Evolutionary conservation across 2,888 invertebrate genomes (phyloP), one percentile per base, ranked within the genome.

Genomic region (Elysia crispata): DNA sequence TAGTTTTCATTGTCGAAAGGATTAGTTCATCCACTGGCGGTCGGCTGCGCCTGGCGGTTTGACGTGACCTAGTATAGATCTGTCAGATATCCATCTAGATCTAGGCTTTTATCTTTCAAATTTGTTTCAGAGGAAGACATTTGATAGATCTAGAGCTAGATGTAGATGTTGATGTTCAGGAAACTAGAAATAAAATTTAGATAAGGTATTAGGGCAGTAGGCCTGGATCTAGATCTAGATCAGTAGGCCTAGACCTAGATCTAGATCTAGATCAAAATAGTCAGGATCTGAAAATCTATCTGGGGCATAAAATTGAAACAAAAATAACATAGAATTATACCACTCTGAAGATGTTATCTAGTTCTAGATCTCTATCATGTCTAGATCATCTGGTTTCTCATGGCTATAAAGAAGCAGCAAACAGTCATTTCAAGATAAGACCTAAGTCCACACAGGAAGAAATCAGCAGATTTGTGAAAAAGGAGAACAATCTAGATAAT

Each of bases 1-100:
- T 54, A 54, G 54, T 54, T 54, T 54, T 54, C 54, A 54, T 54
- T 54, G 54, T 54, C 54, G 54, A 54, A 54, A 54, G 54, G 54
- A 54, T 54, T 54, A 54, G 54, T 54, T 54, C 54, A 54, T 54
- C 54, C 54, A 54, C 54, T 54, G 54, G 54, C 54, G 20, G 54
- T 54, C 20, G 54, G 54, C 54, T 54, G 54, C 54, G 54, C 54
- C 54, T 54, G 54, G 54, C 54, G 54, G 54, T 54, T 54, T 54
- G 54, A 15, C 20, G 54, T 54, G 54, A 54, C 54, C 54, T 54
- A 54, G 54, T 54, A 54, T 54, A 54, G 54, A 54, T 54, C 54
- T 54, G 54, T 54, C 54, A 54, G 54, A 54, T 54, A 54, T 54
- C 54, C 54, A 54, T 54, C 54, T 54, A 54, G 54, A 54, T 54